Evolutionary conservation across 2,888 invertebrate genomes (phyloP).

Genomic region (Hofmannophila pseudospretella): DNA sequence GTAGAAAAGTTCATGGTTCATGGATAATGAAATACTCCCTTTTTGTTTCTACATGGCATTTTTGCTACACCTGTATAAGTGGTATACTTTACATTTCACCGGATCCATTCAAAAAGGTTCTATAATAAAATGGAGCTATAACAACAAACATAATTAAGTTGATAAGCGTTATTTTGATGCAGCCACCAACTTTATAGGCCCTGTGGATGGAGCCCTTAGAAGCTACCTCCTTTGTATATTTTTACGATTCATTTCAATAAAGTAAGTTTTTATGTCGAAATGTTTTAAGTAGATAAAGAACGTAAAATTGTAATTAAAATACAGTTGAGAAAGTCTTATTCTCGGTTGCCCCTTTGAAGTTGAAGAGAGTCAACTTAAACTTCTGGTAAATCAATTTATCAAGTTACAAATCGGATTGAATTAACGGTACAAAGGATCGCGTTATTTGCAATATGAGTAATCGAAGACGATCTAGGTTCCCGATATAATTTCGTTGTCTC

Average conservation of each 20-base stretch:
- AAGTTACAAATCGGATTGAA: no score
- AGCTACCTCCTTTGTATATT: conserved; percentile 25
- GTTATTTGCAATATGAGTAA: no score
- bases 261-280: conserved; percentile 9
- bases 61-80: no score
- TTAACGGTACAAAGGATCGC: no score
- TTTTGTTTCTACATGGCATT: no score
- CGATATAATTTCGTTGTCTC: neutral
- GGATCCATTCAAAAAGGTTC: no score
- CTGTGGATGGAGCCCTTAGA: conserved; percentile 17
- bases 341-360: conserved; percentile 10
- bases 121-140: conserved; percentile 20
- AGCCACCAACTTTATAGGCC: conserved; percentile 28
- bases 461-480: neutral
- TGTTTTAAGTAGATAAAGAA: conserved; percentile 2
- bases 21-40: no score
- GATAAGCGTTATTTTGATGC: conserved; percentile 26
- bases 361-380: neutral
- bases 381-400: neutral
- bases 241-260: conserved; percentile 25
- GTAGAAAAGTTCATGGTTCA: no score
- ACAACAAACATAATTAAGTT: conserved; percentile 26
- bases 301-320: conserved; percentile 4
- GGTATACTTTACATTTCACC: no score
- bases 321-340: conserved; percentile 5